These are phyloP conservation scores for Chiroxiphia lanceolata DNA, from an alignment of 2,797 vertebrate genomes.

Conservation along the genomic window DNA sequence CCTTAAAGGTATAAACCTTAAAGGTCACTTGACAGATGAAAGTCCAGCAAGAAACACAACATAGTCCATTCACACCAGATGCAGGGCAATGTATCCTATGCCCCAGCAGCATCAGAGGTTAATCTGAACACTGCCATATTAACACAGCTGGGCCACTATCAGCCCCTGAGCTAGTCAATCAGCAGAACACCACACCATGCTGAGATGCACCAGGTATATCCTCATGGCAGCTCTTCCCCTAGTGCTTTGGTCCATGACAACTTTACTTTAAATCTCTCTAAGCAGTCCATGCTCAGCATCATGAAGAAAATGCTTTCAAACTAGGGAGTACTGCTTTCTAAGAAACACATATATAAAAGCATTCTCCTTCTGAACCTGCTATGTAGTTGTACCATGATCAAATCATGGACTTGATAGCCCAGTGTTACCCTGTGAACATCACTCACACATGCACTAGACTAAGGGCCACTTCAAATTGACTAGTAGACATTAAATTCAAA, in stretches of 20 bases:
- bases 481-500: neutral
- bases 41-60: neutral
- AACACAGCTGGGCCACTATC: neutral
- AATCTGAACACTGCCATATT: neutral
- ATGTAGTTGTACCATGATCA: neutral
- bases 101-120: neutral
- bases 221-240: neutral
- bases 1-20: neutral
- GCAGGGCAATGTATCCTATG: neutral
- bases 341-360: neutral
- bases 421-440: neutral
- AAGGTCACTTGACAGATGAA: neutral
- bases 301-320: neutral
- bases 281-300: neutral
- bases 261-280: neutral
- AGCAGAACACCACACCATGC: neutral
- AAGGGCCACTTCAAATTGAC: neutral
- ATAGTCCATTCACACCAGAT: neutral
- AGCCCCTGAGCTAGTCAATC: neutral
- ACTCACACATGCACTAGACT: neutral
- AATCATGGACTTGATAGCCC: neutral
- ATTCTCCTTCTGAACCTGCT: neutral
- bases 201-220: neutral
- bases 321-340: neutral
- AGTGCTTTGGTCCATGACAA: neutral